Evolutionary conservation across 1,140 invertebrate species (phyloP), one percentile per base, ranked within the genome.

Genomic region (Hormaphis cornu): DNA sequence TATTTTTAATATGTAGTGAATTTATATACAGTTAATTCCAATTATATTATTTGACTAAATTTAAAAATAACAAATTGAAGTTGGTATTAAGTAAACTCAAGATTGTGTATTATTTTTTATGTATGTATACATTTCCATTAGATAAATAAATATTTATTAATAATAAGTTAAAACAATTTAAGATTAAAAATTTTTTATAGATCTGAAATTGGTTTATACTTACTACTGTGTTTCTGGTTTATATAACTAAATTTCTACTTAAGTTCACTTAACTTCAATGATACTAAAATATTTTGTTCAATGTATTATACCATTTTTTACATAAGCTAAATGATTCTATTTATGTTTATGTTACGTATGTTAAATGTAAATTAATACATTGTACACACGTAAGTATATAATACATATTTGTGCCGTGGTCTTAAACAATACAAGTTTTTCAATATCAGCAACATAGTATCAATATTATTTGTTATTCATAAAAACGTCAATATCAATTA

Each of bases 51-150:
- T n/a, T n/a, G n/a, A 35, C 1, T 33, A 56, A 35, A 35, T 56
- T n/a, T 30, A 14, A 28, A 28, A 28, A 30, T 20, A 12, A 24
- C n/a, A 14, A 56, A 56, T 5, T 37, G 7, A 56, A 24, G 37
- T 58, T 12, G 37, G 24, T 58, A 58, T 37, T 58, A 24, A 40
- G 14, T 37, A 58, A 58, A 35, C 54, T 58, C 54, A 58, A 58
- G 6, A 58, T 12, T 58, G 40, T 40, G 54, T 33, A n/a, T n/a
- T n/a, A n/a, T n/a, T n/a, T n/a, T n/a, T n/a, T n/a, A n/a, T 56
- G 37, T 16, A 24, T 18, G 35, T 56, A 56, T 56, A 56, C 24
- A 37, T 56, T 24, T 56, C 30, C 28, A 37, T 35, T 22, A 35
- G 8, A 20, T 35, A 54, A 6, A 35, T 35, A 37, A 56, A 37